Percentiles rank a stretch among this genome's conserved stretches.
These are phyloP conservation scores for Notarius lentiginosus DNA, from an alignment of 2,113 vertebrate species.

Conservation along the genomic window DNA sequence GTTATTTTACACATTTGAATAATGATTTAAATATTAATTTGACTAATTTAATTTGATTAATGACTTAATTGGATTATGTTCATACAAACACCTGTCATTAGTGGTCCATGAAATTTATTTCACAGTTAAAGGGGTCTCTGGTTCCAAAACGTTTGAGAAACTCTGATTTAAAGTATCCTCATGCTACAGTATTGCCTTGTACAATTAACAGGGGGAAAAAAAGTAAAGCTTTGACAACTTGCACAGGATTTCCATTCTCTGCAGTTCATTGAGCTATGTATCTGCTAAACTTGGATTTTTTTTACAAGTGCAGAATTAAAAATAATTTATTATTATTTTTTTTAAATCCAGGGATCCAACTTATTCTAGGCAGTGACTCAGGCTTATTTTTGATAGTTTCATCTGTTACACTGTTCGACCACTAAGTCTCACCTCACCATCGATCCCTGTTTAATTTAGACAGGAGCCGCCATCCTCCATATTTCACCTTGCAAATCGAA, in stretches of 20 bases:
- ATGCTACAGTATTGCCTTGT: not conserved
- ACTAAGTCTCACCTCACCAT: constrained; percentile 12
- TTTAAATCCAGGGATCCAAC: not conserved
- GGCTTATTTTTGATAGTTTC: not conserved
- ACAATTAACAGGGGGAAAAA: not conserved
- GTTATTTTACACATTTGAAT: not conserved
- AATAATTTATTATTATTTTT: no score
- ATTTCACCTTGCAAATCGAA: constrained; percentile 24
- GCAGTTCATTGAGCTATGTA: not conserved
- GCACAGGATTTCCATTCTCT: not conserved
- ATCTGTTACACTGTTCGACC: constrained; percentile 20
- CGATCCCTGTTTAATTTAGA: constrained; percentile 19
- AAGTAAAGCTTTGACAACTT: not conserved
- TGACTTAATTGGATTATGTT: not conserved
- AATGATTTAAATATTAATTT: not conserved
- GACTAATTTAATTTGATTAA: not conserved
- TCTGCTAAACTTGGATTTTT: not conserved
- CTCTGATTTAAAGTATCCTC: not conserved
- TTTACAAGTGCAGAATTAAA: not conserved
- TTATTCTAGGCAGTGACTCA: constrained; percentile 4
- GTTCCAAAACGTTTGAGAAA: not conserved
- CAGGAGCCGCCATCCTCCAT: constrained; percentile 19
- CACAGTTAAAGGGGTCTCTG: not conserved
- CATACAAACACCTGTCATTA: not conserved
- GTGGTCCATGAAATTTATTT: not conserved